A percentile compares a stretch with the other conserved stretches of the same genome.
Conservation (phyloP, 1,140 invertebrate species). For the Vollenhovia emeryi region DNA sequence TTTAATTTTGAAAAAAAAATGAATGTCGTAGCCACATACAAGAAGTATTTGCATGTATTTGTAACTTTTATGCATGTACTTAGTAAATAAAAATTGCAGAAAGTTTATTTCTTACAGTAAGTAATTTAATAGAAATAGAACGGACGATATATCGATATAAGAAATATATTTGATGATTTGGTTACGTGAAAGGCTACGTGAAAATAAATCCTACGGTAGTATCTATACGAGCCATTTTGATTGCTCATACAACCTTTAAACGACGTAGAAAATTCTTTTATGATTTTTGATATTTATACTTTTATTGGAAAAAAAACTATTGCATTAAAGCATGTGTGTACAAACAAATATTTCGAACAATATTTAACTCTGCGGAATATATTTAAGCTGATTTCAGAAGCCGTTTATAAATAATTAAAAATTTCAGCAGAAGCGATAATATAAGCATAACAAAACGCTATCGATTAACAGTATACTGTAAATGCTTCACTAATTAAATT, state of each 20-base stretch:
- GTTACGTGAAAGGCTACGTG: no score
- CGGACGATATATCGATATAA: background rate
- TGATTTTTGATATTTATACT: background rate
- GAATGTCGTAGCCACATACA: background rate
- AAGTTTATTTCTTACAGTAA: background rate
- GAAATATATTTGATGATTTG: background rate
- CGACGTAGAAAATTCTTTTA: background rate
- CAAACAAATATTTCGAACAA: no score
- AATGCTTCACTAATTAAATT: background rate
- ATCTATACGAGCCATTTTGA: background rate
- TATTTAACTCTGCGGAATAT: no score
- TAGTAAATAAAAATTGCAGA: background rate
- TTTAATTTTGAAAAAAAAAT: background rate
- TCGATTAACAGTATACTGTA: background rate
- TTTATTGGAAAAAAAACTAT: background rate
- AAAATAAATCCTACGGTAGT: background rate
- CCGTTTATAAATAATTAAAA: no score
- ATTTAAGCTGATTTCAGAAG: no score
- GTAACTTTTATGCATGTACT: background rate
- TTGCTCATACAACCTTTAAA: background rate
- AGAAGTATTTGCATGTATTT: slow-evolving; percentile 8
- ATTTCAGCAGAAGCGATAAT: background rate
- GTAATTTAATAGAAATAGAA: background rate
- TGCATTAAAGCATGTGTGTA: background rate
- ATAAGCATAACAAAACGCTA: background rate